These are phyloP conservation scores for Drosophila ohnishii DNA, from an alignment of 1,140 invertebrate genomes.

Conservation along the genomic window DNA sequence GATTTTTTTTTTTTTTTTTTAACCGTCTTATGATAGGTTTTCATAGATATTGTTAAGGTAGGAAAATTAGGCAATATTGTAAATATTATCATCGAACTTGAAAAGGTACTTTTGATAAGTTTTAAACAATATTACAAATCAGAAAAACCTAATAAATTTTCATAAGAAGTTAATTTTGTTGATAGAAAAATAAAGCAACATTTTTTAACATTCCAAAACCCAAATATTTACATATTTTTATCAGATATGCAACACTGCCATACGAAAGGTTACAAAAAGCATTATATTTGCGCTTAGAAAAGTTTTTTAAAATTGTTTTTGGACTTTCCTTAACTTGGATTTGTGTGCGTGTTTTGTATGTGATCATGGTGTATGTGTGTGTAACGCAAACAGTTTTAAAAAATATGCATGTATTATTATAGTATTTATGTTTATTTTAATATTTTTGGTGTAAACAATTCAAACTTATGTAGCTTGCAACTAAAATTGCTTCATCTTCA, in stretches of 20 bases:
- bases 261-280: constrained; percentile 8
- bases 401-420: constrained; percentile 44
- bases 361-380: constrained; percentile 34
- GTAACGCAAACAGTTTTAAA: constrained; percentile 50
- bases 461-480: constrained; percentile 73
- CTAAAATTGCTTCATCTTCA: constrained; percentile 59
- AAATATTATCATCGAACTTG: background rate
- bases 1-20: constrained; percentile 16
- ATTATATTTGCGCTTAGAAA: background rate
- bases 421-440: constrained; percentile 75
- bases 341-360: constrained; percentile 23
- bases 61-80: background rate
- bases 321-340: constrained; percentile 21
- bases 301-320: background rate
- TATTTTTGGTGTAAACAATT: constrained; percentile 81
- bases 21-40: constrained; percentile 1
- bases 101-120: background rate
- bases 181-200: background rate
- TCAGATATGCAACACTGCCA: constrained; percentile 4
- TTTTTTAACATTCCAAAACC: background rate
- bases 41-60: background rate
- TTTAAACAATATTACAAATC: background rate
- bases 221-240: constrained; percentile 1
- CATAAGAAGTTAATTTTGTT: background rate
- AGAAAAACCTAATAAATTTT: background rate